Evolutionary conservation across 2,888 invertebrate genomes (phyloP).

Genomic region (Halictus quadricinctus): DNA sequence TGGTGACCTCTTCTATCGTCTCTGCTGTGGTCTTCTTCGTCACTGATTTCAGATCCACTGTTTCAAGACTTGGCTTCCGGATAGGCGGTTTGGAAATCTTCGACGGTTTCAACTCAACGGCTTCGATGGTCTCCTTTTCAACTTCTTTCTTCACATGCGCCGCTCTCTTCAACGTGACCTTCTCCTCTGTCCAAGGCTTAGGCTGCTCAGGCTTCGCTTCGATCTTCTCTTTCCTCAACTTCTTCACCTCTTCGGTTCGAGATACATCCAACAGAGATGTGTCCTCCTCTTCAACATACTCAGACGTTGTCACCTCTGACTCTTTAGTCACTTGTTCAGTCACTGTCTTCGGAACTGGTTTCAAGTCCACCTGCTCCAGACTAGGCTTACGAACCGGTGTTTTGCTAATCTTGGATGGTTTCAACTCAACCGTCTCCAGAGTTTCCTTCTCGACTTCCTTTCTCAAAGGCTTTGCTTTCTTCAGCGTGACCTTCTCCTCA

Average conservation of each 20-base stretch:
- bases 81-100: slow-evolving; percentile 80
- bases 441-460: slow-evolving; percentile 81
- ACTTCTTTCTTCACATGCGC: slow-evolving; percentile 81
- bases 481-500: slow-evolving; percentile 80
- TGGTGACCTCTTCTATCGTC: slow-evolving; percentile 34
- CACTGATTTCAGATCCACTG: slow-evolving; percentile 84
- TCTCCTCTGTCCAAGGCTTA: slow-evolving; percentile 75
- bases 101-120: slow-evolving; percentile 85
- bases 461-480: slow-evolving; percentile 82
- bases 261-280: slow-evolving; percentile 50
- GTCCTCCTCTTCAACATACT: slow-evolving; percentile 74
- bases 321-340: slow-evolving; percentile 37
- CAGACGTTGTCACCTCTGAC: slow-evolving; percentile 27
- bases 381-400: slow-evolving; percentile 62
- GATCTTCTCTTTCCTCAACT: slow-evolving; percentile 50
- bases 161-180: slow-evolving; percentile 83
- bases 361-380: slow-evolving; percentile 84
- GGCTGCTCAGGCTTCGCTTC: slow-evolving; percentile 46
- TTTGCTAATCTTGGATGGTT: slow-evolving; percentile 84
- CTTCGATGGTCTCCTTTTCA: slow-evolving; percentile 81
- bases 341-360: slow-evolving; percentile 78
- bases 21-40: slow-evolving; percentile 47
- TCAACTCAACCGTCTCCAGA: slow-evolving; percentile 83
- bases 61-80: slow-evolving; percentile 80
- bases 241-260: slow-evolving; percentile 46